These are phyloP conservation scores for Semnopithecus entellus DNA, from an alignment of 2,113 vertebrate genomes.

Conservation along the genomic window DNA sequence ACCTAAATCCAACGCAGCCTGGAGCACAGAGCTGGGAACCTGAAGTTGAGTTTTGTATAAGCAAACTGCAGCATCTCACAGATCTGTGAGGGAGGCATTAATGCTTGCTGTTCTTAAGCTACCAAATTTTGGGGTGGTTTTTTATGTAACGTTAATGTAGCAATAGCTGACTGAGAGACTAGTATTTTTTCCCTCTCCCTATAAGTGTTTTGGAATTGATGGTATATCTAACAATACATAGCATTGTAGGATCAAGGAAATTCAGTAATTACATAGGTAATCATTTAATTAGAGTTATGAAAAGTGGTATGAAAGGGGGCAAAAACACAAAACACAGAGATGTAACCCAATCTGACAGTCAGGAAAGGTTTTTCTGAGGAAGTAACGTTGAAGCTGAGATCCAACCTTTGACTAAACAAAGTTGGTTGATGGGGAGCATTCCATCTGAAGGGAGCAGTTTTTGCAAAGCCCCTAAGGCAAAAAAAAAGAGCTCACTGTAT, in stretches of 20 bases:
- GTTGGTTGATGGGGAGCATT: background rate
- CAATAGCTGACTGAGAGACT: conserved; percentile 12
- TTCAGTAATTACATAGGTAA: conserved; percentile 31
- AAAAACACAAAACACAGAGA: background rate
- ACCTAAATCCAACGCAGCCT: background rate
- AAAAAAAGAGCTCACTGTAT: background rate
- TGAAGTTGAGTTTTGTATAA: background rate
- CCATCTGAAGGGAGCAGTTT: background rate
- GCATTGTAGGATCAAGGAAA: conserved; percentile 16
- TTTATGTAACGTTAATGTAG: background rate
- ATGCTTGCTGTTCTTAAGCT: background rate
- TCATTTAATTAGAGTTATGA: conserved; percentile 45
- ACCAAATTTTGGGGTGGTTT: background rate
- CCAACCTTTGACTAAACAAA: background rate
- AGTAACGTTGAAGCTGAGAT: background rate
- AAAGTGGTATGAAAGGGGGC: conserved; percentile 11
- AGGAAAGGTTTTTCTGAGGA: conserved; percentile 44
- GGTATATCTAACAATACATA: background rate
- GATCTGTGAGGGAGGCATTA: background rate
- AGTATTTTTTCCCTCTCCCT: conserved; percentile 12
- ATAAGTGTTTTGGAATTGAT: conserved; percentile 40
- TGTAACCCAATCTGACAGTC: conserved; percentile 22
- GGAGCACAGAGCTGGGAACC: background rate
- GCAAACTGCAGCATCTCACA: background rate
- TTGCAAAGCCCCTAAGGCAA: background rate